These are phyloP conservation scores for Crotalus viridis DNA, from an alignment of 2,113 vertebrate genomes.

Conservation along the genomic window DNA sequence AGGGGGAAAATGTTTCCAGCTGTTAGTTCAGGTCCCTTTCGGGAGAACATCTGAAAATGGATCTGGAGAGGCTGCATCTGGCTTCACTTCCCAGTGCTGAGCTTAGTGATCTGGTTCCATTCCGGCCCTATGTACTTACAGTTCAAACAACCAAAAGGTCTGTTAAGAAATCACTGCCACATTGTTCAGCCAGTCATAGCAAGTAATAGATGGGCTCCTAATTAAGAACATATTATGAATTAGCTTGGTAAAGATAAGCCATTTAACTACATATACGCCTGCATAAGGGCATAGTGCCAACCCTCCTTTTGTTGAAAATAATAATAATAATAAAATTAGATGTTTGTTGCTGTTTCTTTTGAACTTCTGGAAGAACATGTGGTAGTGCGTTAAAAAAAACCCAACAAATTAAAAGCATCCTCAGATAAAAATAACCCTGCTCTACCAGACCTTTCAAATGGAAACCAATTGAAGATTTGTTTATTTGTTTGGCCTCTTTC, in stretches of 20 bases:
- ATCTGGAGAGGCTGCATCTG: constrained; percentile 78
- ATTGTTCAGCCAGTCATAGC: constrained; percentile 80
- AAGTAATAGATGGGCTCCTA: constrained; percentile 82
- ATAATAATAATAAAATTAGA: constrained; percentile 67
- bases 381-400: constrained; percentile 73
- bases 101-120: constrained; percentile 81
- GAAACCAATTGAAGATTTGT: constrained; percentile 68
- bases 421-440: constrained; percentile 81
- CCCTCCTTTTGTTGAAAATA: constrained; percentile 59
- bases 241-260: constrained; percentile 81
- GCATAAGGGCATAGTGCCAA: constrained; percentile 81
- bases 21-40: constrained; percentile 68
- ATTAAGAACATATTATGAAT: constrained; percentile 86
- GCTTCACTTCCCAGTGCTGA: constrained; percentile 78
- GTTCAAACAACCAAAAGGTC: constrained; percentile 81
- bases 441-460: constrained; percentile 74
- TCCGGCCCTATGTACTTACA: constrained; percentile 77
- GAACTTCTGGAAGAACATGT: constrained; percentile 83
- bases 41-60: constrained; percentile 79
- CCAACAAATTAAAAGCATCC: constrained; percentile 86
- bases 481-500: constrained; percentile 55
- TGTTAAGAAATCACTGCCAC: constrained; percentile 85
- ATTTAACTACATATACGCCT: constrained; percentile 74
- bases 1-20: constrained; percentile 62
- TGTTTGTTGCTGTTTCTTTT: constrained; percentile 83